phyloP scores from a whole-genome alignment of 2,797 vertebrate species.

The Ceryle rudis region DNA sequence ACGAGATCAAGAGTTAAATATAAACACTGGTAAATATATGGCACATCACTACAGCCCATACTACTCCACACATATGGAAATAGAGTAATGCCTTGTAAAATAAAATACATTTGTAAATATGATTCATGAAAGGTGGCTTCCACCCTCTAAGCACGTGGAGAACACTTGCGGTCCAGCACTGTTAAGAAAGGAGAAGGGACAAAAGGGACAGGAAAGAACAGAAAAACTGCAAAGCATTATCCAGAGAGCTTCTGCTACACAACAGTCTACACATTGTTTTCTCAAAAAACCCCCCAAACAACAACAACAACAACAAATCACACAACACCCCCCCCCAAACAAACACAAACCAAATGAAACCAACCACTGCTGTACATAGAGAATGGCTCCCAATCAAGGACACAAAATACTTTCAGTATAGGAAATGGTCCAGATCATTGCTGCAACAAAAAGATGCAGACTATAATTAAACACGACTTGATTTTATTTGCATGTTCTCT shows the following conservation, averaged over 20 bases:
- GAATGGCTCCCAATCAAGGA: neutral
- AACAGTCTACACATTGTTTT: rapidly evolving
- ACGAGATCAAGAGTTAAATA: neutral
- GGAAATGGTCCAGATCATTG: neutral
- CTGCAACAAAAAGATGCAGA: neutral
- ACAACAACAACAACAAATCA: too few relatives aligned
- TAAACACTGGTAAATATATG: neutral
- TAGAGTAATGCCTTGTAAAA: neutral
- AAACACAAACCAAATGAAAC: neutral
- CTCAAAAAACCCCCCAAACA: neutral
- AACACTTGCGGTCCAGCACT: neutral
- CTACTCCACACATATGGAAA: neutral
- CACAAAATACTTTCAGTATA: neutral
- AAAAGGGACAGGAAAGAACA: neutral
- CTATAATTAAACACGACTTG: neutral
- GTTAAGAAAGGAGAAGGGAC: neutral
- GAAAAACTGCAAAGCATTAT: neutral
- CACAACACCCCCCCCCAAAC: too few relatives aligned
- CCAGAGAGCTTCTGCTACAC: neutral
- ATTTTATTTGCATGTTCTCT: neutral
- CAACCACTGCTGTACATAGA: neutral
- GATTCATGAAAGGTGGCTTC: neutral
- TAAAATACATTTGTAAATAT: neutral
- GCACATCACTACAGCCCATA: neutral
- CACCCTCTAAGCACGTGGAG: neutral